Evolutionary conservation across 2,797 vertebrate species (phyloP), one percentile per base, ranked within the genome.

Genomic region (Microcaecilia unicolor): DNA sequence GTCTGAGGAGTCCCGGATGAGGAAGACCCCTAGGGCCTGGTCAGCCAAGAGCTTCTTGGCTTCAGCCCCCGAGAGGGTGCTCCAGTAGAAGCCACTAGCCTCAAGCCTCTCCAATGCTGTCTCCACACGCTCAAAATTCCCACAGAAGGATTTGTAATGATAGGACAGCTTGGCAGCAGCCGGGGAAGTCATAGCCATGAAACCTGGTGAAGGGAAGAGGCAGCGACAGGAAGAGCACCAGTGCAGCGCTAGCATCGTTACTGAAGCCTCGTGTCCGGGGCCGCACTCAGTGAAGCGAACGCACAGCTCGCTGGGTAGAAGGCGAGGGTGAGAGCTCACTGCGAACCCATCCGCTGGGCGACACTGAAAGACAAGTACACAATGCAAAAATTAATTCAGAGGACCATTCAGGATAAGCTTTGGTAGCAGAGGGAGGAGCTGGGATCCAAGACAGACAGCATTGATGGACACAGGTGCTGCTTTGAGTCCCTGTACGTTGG

Each of bases 71-170:
- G 59, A 62, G 20, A 62, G 44, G 23, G 50, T 58, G 18, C 54
- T 56, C 55, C 59, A 62, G 37, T 62, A 62, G 32, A 48, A 62
- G 9, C 59, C 59, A 21, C 51, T 62, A 37, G 55, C 51, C 34
- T 62, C 59, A 15, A 62, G 21, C 26, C 59, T 48, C 23, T 58
- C 55, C 14, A 62, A 38, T 11, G 51, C 59, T 5, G 47, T 58
- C 31, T 62, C 59, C 38, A 62, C 59, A 35, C 44, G 39, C 13
- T 49, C 59, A 16, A 55, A 58, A 41, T 55, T 55, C 10, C 59
- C 59, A 19, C 47, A 58, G 41, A 62, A 62, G 10, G 54, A 55
- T 36, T 48, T 52, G 44, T 55, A 62, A 35, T 54, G 59, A 51
- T 62, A 62, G 39, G 54, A 51, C 11, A 43, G 26, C 10, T 34